phyloP scores from a whole-genome alignment of 2,797 vertebrate species.

The Argentina silus region DNA sequence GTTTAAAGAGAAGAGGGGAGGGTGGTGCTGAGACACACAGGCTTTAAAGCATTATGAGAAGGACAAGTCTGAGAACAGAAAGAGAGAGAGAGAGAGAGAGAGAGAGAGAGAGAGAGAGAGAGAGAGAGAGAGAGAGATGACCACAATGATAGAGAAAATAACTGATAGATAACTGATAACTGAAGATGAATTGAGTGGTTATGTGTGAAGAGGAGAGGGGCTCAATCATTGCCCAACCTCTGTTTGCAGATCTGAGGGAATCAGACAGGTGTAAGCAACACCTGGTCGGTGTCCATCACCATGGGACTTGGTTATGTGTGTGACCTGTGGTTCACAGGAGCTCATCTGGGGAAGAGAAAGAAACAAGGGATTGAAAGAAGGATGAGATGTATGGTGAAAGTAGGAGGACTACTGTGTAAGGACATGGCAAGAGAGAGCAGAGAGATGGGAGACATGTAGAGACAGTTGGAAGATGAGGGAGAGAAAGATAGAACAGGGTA shows the following conservation, averaged over 20 bases:
- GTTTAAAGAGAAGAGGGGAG: background rate
- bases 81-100: background rate
- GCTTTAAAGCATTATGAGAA: background rate
- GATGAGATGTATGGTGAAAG: too few species aligned
- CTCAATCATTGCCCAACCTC: background rate
- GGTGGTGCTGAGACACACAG: background rate
- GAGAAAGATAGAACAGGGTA: background rate
- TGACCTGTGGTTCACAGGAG: too few species aligned
- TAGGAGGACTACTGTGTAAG: too few species aligned
- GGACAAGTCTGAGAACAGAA: too few species aligned
- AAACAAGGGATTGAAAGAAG: slow-evolving; percentile 13
- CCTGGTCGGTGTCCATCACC: background rate
- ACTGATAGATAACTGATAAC: background rate
- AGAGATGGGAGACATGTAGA: background rate
- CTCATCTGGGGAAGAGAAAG: slow-evolving; percentile 24
- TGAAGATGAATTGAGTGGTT: background rate
- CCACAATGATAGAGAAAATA: background rate
- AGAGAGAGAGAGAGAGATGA: slow-evolving; percentile 15
- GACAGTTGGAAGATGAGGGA: background rate
- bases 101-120: slow-evolving; percentile 16
- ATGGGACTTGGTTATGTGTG: background rate
- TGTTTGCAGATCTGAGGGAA: too few species aligned
- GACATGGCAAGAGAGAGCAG: too few species aligned
- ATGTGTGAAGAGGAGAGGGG: background rate
- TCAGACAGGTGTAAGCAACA: background rate